These are phyloP conservation scores for Pampus argenteus DNA, from an alignment of 2,797 vertebrate genomes.

Conservation along the genomic window DNA sequence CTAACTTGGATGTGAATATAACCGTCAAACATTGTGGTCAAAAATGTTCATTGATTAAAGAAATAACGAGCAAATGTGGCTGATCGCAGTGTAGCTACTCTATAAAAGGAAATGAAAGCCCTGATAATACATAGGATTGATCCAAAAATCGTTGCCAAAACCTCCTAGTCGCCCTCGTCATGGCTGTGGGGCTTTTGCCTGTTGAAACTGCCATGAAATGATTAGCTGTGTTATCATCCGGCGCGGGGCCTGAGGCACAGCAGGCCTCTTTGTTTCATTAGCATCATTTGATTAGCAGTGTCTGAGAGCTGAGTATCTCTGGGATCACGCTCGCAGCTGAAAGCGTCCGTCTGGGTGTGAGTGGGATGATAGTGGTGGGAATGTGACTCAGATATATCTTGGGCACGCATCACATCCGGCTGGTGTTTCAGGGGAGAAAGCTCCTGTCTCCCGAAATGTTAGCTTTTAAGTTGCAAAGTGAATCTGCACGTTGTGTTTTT, in stretches of 20 bases:
- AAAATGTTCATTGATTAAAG: neutral
- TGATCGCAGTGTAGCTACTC: neutral
- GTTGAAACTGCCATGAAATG: slow-evolving; percentile 19
- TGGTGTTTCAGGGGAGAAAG: neutral
- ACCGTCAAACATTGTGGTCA: neutral
- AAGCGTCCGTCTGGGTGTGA: slow-evolving; percentile 38
- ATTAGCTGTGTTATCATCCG: slow-evolving; percentile 36
- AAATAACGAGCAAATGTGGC: neutral
- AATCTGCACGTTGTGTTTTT: neutral
- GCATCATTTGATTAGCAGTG: slow-evolving; percentile 57
- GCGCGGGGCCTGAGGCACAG: slow-evolving; percentile 8
- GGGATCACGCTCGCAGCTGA: slow-evolving; percentile 38
- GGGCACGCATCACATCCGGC: slow-evolving; percentile 17
- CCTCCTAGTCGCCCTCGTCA: neutral
- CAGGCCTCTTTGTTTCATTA: slow-evolving; percentile 59
- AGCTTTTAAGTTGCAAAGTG: neutral
- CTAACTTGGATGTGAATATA: neutral
- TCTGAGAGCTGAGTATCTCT: slow-evolving; percentile 43
- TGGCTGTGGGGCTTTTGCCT: neutral
- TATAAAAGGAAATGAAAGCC: no score
- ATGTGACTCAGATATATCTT: slow-evolving; percentile 28
- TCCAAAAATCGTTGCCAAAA: neutral
- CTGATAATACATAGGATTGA: no score
- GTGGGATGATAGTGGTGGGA: slow-evolving; percentile 39
- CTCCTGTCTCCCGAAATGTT: slow-evolving; percentile 9